Evolutionary conservation across 2,888 invertebrate genomes (phyloP).

Genomic region (Cetonia aurata): DNA sequence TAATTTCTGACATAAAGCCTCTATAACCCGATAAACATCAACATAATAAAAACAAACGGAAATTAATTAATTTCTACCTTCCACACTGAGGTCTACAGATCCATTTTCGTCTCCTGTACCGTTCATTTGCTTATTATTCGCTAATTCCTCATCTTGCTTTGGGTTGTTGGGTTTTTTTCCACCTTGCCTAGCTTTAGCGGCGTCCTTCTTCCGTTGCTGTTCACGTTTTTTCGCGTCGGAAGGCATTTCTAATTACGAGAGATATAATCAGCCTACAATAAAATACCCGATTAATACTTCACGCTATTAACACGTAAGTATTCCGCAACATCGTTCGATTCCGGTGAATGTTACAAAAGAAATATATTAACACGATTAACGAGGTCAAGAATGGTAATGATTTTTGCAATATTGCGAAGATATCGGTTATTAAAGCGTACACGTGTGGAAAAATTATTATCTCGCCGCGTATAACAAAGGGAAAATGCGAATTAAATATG

Average conservation of each 20-base stretch:
- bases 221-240: conserved; percentile 99
- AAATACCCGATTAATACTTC: not conserved
- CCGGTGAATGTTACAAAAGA: not conserved
- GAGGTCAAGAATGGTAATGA: conserved; percentile 9
- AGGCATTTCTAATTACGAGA: conserved; percentile 78
- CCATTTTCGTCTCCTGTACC: conserved; percentile 66
- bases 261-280: conserved; percentile 19
- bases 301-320: conserved; percentile 1
- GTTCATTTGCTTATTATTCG: conserved; percentile 16
- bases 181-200: conserved; percentile 79
- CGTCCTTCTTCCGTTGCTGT: conserved; percentile 97
- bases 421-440: not conserved
- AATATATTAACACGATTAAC: not conserved
- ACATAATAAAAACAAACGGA: not conserved
- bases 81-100: conserved; percentile 73
- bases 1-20: conserved; percentile 86
- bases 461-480: conserved; percentile 2
- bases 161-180: conserved; percentile 65
- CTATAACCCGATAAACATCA: conserved; percentile 66
- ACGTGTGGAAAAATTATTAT: not conserved
- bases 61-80: conserved; percentile 67
- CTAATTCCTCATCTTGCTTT: conserved; percentile 57
- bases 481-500: conserved; percentile 2
- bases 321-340: conserved; percentile 6
- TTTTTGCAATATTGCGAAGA: not conserved